A percentile compares a stretch with the other conserved stretches of the same genome.
phyloP scores from a whole-genome alignment of 2,113 vertebrate species.

The Heptranchias perlo region DNA sequence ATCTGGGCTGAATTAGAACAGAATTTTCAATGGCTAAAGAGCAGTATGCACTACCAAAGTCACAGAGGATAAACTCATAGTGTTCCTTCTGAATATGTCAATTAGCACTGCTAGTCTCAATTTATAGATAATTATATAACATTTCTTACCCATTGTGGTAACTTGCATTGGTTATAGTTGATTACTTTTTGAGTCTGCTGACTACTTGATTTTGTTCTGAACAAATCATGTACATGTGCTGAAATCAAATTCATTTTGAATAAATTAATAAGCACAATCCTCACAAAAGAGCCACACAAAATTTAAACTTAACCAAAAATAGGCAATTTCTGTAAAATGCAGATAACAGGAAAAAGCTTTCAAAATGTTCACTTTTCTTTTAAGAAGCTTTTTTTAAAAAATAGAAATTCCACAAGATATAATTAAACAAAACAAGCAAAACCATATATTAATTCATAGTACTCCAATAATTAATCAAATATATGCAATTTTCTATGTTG shows the following conservation, averaged over 20 bases:
- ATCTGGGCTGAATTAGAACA: neutral
- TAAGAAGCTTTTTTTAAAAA: neutral
- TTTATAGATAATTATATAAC: neutral
- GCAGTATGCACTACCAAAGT: neutral
- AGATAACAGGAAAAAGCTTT: neutral
- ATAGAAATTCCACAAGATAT: neutral
- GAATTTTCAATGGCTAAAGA: neutral
- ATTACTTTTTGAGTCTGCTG: neutral
- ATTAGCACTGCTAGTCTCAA: neutral
- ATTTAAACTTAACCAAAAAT: neutral
- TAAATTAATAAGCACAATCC: neutral
- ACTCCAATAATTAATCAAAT: neutral
- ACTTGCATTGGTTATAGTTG: neutral
- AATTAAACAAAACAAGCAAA: constrained; percentile 6
- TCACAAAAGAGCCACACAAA: neutral
- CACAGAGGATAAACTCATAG: neutral
- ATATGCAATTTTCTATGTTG: neutral
- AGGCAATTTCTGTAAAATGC: neutral
- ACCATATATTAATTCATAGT: neutral
- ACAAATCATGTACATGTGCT: neutral
- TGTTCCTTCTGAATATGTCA: neutral
- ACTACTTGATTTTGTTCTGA: neutral
- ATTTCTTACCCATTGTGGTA: neutral
- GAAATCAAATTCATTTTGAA: constrained; percentile 5
- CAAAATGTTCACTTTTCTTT: neutral